Evolutionary conservation across 1,140 invertebrate species (phyloP).

Genomic region (Hydropsyche tenuis): DNA sequence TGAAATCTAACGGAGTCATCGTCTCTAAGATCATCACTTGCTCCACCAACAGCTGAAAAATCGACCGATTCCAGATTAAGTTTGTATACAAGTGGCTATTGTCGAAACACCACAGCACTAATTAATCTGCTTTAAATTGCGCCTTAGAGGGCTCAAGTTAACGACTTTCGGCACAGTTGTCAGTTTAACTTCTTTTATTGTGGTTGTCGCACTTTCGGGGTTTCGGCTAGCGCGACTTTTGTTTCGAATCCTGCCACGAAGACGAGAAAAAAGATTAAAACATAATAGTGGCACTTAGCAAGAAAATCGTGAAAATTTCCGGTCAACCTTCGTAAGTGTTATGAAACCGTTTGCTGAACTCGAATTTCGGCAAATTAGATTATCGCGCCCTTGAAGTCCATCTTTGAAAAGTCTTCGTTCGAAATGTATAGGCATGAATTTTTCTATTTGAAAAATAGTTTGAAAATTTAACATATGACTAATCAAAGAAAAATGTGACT

Average conservation of each 20-base stretch:
- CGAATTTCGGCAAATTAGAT: neutral
- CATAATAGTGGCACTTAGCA: neutral
- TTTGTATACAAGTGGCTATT: no score
- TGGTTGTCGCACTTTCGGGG: neutral
- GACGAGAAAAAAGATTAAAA: neutral
- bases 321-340: slow-evolving; percentile 3
- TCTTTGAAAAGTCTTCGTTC: no score
- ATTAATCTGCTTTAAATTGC: slow-evolving; percentile 28
- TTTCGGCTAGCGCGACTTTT: neutral
- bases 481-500: no score
- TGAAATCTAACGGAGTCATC: slow-evolving; percentile 97
- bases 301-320: neutral
- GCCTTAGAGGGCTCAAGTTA: slow-evolving; percentile 16
- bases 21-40: slow-evolving; percentile 98
- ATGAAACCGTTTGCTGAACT: slow-evolving; percentile 9
- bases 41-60: slow-evolving; percentile 85
- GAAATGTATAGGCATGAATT: no score
- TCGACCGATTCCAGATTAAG: no score
- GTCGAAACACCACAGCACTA: slow-evolving; percentile 32
- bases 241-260: neutral
- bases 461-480: no score
- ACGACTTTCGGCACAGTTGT: neutral
- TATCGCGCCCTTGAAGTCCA: slow-evolving; percentile 1
- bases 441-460: no score
- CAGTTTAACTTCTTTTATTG: slow-evolving; percentile 6